These are phyloP conservation scores for Leptobrachium ailaonicum DNA, from an alignment of 2,113 vertebrate genomes.

Conservation along the genomic window DNA sequence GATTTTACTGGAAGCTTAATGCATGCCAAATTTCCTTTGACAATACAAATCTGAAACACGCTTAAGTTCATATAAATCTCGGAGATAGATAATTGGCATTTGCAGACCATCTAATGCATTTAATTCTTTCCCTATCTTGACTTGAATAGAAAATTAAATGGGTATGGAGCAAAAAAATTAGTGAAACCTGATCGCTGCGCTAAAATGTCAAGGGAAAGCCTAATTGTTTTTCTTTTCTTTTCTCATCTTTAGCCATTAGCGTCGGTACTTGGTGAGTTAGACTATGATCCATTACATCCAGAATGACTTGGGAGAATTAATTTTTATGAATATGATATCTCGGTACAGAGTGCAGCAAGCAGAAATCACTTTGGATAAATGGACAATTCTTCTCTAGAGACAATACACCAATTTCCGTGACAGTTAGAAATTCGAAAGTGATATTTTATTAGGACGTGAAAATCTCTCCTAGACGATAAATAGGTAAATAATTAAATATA, in stretches of 20 bases:
- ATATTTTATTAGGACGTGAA: conserved; percentile 37
- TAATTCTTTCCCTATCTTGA: conserved; percentile 64
- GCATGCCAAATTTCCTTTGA: conserved; percentile 73
- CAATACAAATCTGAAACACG: conserved; percentile 74
- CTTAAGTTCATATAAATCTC: conserved; percentile 78
- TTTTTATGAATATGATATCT: conserved; percentile 59
- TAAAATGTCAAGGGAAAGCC: conserved; percentile 56
- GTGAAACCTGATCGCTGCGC: conserved; percentile 53
- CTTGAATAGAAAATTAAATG: conserved; percentile 66
- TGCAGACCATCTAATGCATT: conserved; percentile 63
- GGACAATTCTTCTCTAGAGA: conserved; percentile 53
- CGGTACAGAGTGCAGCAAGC: conserved; percentile 51
- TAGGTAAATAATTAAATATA: neutral
- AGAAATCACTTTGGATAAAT: conserved; percentile 56
- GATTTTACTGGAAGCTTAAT: conserved; percentile 68
- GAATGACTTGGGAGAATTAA: conserved; percentile 61
- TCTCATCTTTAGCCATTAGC: conserved; percentile 52
- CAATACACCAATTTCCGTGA: conserved; percentile 58
- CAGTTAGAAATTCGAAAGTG: conserved; percentile 54
- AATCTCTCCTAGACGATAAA: neutral
- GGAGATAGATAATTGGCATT: conserved; percentile 71
- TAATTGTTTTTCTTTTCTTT: conserved; percentile 34
- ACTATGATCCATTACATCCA: conserved; percentile 60
- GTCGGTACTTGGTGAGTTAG: conserved; percentile 54
- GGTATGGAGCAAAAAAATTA: conserved; percentile 53